These are phyloP conservation scores for Fukomys damarensis DNA, from an alignment of 2,113 vertebrate species.

Conservation along the genomic window DNA sequence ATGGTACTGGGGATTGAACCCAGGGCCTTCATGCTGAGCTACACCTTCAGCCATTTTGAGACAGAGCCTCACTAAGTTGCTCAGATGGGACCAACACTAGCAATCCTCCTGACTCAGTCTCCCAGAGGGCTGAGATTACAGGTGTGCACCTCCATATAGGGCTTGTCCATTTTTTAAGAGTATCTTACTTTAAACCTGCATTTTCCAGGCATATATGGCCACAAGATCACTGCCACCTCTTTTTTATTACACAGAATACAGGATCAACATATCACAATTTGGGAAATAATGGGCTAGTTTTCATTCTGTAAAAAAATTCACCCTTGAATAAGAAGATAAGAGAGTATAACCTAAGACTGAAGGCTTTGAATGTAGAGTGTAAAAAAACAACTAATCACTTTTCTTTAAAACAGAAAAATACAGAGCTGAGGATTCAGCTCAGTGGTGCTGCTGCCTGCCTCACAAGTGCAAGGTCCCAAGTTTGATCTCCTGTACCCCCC, in stretches of 20 bases:
- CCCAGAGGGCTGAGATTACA: not conserved
- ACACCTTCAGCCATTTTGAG: too few relatives aligned
- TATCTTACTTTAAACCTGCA: not conserved
- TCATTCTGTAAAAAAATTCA: not conserved
- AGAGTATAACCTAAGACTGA: not conserved
- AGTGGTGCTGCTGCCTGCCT: too few relatives aligned
- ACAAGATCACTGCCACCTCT: not conserved
- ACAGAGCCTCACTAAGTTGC: not conserved
- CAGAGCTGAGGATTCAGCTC: too few relatives aligned
- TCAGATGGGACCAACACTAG: not conserved
- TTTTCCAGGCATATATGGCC: not conserved
- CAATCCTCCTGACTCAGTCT: not conserved
- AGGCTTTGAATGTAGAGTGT: not conserved
- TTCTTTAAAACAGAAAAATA: slow-evolving; percentile 1
- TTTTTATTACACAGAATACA: not conserved
- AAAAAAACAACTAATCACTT: not conserved
- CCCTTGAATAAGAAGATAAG: not conserved
- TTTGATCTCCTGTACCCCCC: too few relatives aligned
- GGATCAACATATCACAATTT: not conserved
- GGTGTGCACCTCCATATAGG: not conserved
- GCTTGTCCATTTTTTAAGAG: not conserved
- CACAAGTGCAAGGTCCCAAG: too few relatives aligned
- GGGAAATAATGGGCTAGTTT: not conserved
- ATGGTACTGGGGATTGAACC: not conserved
- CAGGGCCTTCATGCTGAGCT: not conserved